phyloP scores from a whole-genome alignment of 2,888 invertebrate species.

The Thereva unica region DNA sequence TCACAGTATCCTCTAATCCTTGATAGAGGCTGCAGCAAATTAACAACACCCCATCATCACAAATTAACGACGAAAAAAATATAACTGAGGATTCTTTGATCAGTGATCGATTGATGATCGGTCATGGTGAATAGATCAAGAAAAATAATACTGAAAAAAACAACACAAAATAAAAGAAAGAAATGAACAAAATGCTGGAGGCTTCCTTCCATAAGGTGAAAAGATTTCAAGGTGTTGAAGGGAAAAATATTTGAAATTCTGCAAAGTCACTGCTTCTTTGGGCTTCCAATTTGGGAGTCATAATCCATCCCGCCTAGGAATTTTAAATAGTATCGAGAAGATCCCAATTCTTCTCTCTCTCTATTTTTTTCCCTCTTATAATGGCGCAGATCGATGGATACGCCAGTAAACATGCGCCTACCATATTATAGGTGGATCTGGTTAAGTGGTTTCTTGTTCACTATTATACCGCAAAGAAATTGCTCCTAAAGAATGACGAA shows the following conservation, averaged over 20 bases:
- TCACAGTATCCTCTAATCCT: neutral
- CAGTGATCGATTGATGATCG: constrained; percentile 31
- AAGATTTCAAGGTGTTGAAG: neutral
- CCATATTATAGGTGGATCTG: too few relatives aligned
- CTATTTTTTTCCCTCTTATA: too few relatives aligned
- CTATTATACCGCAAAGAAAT: neutral
- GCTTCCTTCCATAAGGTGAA: too few relatives aligned
- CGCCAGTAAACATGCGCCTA: too few relatives aligned
- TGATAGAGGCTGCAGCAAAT: neutral
- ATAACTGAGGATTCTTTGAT: constrained; percentile 13
- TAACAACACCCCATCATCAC: constrained; percentile 10
- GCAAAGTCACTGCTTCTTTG: constrained; percentile 7
- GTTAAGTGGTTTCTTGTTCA: too few relatives aligned
- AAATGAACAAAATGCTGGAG: too few relatives aligned
- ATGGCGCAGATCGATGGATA: too few relatives aligned
- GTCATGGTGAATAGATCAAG: constrained; percentile 24
- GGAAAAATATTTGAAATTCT: constrained; percentile 7
- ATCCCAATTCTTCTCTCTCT: too few relatives aligned
- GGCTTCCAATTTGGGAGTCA: constrained; percentile 1
- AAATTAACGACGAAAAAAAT: constrained; percentile 19
- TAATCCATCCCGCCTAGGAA: neutral
- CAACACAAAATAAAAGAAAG: too few relatives aligned
- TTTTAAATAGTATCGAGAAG: too few relatives aligned
- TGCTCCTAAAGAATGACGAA: constrained; percentile 4
- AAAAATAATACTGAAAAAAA: neutral